Percentiles rank a stretch among this genome's conserved stretches.
Conservation (phyloP, 2,113 vertebrate species). For the Oncorhynchus masou region DNA sequence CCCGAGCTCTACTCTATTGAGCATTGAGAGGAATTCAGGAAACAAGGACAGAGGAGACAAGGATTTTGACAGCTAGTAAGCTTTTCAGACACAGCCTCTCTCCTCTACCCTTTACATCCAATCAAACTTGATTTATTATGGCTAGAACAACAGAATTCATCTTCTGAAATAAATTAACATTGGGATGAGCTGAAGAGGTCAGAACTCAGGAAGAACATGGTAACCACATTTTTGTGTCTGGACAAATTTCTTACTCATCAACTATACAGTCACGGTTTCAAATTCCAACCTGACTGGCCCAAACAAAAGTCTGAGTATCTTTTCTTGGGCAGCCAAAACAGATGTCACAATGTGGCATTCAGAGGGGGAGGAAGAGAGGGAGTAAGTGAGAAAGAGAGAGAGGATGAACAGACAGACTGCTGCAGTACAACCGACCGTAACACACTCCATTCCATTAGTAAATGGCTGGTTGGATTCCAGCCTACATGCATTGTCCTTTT, state of each 20-base stretch:
- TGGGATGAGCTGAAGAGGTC: background rate
- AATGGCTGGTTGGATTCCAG: slow-evolving; percentile 64
- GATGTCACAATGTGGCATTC: slow-evolving; percentile 52
- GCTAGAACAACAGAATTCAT: slow-evolving; percentile 9
- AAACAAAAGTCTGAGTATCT: slow-evolving; percentile 40
- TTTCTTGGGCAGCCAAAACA: slow-evolving; percentile 40
- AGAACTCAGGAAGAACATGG: too few relatives aligned
- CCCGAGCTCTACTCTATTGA: too few relatives aligned
- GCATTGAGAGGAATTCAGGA: too few relatives aligned
- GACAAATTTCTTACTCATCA: background rate
- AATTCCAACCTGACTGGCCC: slow-evolving; percentile 42
- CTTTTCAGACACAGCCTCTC: background rate
- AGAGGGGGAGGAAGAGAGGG: slow-evolving; percentile 12
- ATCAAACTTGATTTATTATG: slow-evolving; percentile 9
- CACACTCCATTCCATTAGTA: slow-evolving; percentile 63
- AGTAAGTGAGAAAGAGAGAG: slow-evolving; percentile 7
- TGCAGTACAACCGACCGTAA: slow-evolving; percentile 56
- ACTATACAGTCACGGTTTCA: slow-evolving; percentile 44
- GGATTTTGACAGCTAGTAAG: too few relatives aligned
- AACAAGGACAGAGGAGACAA: too few relatives aligned
- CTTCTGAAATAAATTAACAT: slow-evolving; percentile 31
- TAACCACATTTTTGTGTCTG: background rate
- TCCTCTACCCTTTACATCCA: slow-evolving; percentile 35
- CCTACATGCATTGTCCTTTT: slow-evolving; percentile 64
- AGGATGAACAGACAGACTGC: slow-evolving; percentile 48